Base-by-base conservation (phyloP, 2,888 invertebrate species). In the Drosophila neotestacea region DNA sequence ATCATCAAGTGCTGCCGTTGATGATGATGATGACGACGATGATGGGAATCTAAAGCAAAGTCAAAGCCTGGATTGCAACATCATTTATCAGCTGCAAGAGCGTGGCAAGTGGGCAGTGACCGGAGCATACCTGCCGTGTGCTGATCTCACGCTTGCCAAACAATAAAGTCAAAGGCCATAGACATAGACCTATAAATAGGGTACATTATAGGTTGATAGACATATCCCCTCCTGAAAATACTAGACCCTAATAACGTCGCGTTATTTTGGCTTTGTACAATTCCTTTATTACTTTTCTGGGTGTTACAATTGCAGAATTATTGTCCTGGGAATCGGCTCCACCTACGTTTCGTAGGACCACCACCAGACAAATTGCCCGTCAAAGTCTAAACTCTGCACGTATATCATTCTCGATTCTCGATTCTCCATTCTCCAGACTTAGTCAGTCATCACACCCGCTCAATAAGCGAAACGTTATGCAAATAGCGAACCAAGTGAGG, bases 251-350 rank as follows among this genome's bases (percentile, higher is more conserved):
- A 85, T 87, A 78, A 72, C 80, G 60, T 56, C 64, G 32, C 80
- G 60, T 56, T 62, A 30, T 62, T 52, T 50, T 67, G 60, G 65
- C 66, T 64, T 78, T 78, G 73, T 80, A 10, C 5, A 16, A 28
- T 55, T 41, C 46, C 58, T 36, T 65, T 46, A 0, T 28, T 34
- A 16, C 58, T 46, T 55, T 9, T 55, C 22, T 28, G 54, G 75
- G 77, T 82, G 85, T 76, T 79, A 84, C 81, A 88, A 88, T 86
- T 86, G 85, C 88, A 80, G 86, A 86, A 86, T 88, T 88, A 88
- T 86, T 86, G 86, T 81, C 85, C 78, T 86, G 85, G 85, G 88
- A 86, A 86, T 44, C 63, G 70, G 81, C 84, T 86, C 86, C 85
- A 88, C 85, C 88, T 67, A 66, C 81, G 73, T 67, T 86, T 86